phyloP scores from a whole-genome alignment of 2,797 vertebrate genomes.

The Labroides dimidiatus region DNA sequence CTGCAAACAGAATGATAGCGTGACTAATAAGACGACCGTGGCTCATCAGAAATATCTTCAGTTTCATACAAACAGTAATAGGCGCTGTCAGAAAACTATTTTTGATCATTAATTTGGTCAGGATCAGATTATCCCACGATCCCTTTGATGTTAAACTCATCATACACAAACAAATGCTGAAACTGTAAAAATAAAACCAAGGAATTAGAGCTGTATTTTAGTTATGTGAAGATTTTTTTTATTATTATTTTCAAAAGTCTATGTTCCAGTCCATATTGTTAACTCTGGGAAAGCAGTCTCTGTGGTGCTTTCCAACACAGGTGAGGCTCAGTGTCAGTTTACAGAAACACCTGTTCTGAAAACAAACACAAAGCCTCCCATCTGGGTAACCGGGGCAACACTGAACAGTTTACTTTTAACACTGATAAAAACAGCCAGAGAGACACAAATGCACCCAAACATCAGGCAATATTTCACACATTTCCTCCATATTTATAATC shows the following conservation, averaged over 20 bases:
- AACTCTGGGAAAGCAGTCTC: not conserved
- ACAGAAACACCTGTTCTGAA: slow-evolving; percentile 82
- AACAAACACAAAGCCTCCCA: slow-evolving; percentile 59
- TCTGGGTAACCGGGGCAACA: slow-evolving; percentile 73
- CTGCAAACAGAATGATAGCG: slow-evolving; percentile 6
- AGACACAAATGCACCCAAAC: slow-evolving; percentile 10
- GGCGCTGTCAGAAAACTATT: not conserved
- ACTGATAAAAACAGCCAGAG: slow-evolving; percentile 1
- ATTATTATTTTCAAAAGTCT: slow-evolving; percentile 4
- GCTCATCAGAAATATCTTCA: slow-evolving; percentile 28
- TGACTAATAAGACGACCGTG: slow-evolving; percentile 33
- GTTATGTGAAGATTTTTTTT: not conserved
- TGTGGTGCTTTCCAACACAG: slow-evolving; percentile 37
- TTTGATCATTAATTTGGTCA: slow-evolving; percentile 25
- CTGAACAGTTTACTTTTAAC: slow-evolving; percentile 29
- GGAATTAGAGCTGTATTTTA: no score
- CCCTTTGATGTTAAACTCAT: not conserved
- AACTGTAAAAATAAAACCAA: slow-evolving; percentile 1
- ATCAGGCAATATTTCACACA: not conserved
- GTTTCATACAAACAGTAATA: slow-evolving; percentile 1
- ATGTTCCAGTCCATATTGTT: not conserved
- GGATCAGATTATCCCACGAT: slow-evolving; percentile 18
- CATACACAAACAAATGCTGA: not conserved
- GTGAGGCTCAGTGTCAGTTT: slow-evolving; percentile 76
- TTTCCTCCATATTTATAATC: not conserved